Conservation (phyloP, 2,113 vertebrate species). For the Alouatta palliata region DNA sequence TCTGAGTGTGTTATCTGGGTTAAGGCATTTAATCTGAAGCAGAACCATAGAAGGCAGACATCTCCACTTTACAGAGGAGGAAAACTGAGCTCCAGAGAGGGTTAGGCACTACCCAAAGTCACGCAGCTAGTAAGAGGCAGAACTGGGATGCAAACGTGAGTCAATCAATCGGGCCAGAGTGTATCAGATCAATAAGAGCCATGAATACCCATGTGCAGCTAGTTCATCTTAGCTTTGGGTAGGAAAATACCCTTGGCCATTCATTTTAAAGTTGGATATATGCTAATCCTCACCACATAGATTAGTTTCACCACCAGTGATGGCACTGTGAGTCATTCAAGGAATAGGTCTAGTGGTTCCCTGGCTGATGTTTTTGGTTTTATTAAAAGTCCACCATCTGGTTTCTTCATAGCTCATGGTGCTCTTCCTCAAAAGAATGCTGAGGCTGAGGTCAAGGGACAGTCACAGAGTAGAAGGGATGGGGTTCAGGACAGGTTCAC, state of each 20-base stretch:
- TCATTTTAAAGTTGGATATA: not conserved
- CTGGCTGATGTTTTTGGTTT: not conserved
- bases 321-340: fast-evolving
- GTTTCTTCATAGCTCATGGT: not conserved
- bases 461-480: not conserved
- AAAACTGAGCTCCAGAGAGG: not conserved
- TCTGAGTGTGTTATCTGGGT: not conserved
- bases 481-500: not conserved
- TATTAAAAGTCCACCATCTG: not conserved
- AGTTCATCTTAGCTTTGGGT: not conserved
- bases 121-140: not conserved
- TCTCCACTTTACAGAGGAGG: not conserved
- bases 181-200: not conserved
- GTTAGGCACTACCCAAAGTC: not conserved
- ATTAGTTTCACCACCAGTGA: not conserved
- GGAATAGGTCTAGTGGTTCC: not conserved
- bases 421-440: not conserved
- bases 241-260: not conserved
- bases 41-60: not conserved
- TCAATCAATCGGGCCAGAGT: too few species aligned
- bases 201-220: not conserved
- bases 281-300: too few species aligned
- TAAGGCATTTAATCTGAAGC: not conserved
- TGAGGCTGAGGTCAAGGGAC: not conserved
- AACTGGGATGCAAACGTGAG: not conserved